Conservation (phyloP, 1,140 invertebrate genomes). For the Hyposmocoma kahamanoa region DNA sequence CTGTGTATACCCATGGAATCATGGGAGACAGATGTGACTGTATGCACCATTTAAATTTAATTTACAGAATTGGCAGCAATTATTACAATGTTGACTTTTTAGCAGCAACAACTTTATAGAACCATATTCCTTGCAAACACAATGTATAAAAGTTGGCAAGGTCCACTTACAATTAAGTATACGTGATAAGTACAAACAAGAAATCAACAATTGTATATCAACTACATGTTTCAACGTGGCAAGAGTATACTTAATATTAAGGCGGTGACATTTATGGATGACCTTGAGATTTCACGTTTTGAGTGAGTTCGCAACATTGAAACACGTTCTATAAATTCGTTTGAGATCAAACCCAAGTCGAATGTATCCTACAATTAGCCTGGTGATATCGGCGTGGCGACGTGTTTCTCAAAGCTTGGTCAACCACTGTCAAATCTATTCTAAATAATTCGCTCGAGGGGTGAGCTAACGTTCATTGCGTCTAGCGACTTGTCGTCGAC, state of each 20-base stretch:
- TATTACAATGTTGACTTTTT: background rate
- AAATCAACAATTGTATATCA: constrained; percentile 46
- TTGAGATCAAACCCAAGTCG: too few species aligned
- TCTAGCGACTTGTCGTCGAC: constrained; percentile 21
- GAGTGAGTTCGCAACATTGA: too few species aligned
- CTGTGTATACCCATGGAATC: too few species aligned
- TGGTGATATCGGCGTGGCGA: too few species aligned
- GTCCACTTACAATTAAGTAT: background rate
- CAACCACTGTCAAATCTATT: background rate
- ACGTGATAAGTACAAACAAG: constrained; percentile 23
- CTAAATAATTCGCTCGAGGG: constrained; percentile 35
- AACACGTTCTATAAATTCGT: too few species aligned
- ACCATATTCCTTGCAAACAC: background rate
- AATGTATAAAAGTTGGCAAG: background rate
- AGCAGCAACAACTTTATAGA: background rate
- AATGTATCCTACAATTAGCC: too few species aligned
- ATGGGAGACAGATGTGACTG: background rate
- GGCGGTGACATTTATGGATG: background rate
- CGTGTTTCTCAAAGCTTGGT: too few species aligned
- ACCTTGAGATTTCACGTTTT: background rate
- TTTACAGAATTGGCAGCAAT: background rate
- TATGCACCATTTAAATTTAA: background rate
- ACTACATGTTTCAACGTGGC: constrained; percentile 29
- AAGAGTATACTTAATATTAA: constrained; percentile 22
- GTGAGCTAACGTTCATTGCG: constrained; percentile 3